Conservation (phyloP, 2,888 invertebrate genomes). For the Muscina levida region DNA sequence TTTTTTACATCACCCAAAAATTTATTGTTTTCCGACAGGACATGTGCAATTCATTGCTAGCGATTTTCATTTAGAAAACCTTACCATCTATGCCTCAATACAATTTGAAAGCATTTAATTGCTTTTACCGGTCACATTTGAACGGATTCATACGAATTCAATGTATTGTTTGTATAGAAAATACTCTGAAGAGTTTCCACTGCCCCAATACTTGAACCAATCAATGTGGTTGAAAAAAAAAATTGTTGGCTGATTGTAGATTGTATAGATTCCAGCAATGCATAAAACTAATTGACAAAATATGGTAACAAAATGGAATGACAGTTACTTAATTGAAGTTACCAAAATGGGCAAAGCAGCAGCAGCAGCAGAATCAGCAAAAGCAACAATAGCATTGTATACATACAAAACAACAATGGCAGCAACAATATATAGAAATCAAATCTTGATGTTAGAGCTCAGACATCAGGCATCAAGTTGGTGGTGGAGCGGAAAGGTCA, state of each 20-base stretch:
- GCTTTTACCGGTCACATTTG: background rate
- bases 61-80: too few relatives aligned
- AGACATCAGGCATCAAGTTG: slow-evolving; percentile 5
- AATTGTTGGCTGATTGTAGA: too few relatives aligned
- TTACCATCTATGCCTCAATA: too few relatives aligned
- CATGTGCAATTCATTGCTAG: too few relatives aligned
- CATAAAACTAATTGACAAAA: slow-evolving; percentile 63
- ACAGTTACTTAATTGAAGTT: slow-evolving; percentile 64
- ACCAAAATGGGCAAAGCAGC: slow-evolving; percentile 39
- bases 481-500: background rate
- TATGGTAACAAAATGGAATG: slow-evolving; percentile 63
- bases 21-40: too few relatives aligned
- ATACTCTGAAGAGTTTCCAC: too few relatives aligned
- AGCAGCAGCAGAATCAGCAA: slow-evolving; percentile 12
- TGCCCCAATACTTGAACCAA: too few relatives aligned
- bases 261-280: slow-evolving; percentile 24
- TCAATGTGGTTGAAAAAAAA: too few relatives aligned
- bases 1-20: too few relatives aligned
- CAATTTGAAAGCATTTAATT: background rate
- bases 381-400: background rate
- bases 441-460: background rate
- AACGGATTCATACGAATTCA: too few relatives aligned
- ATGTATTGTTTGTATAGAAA: too few relatives aligned
- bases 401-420: too few relatives aligned
- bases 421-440: slow-evolving; percentile 45